Evolutionary conservation across 2,888 invertebrate genomes (phyloP), one percentile per base, ranked within the genome.

Genomic region (Perdita meconis): DNA sequence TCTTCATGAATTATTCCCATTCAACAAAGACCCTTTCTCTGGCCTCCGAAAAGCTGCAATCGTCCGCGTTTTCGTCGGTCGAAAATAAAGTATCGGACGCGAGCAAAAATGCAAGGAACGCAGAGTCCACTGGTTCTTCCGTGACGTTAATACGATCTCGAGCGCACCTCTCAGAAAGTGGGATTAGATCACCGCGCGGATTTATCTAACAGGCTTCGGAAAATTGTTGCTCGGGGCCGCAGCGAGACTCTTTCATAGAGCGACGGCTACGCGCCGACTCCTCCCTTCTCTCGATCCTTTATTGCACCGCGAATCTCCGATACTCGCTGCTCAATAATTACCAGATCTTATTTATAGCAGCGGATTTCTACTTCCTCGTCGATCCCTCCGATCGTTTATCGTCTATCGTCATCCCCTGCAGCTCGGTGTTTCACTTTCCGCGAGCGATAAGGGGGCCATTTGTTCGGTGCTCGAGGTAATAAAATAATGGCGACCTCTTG

Each of bases 151-250:
- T 5, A 34, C 38, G 19, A 26, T 24, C 26, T 38, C 13, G 53
- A 42, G 10, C 8, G 16, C 22, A n/a, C 36, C 34, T 6, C 34
- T 44, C 47, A 38, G 64, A 74, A 59, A 53, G 51, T 38, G 19
- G 40, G 55, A 69, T 78, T 65, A 76, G 78, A 75, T 78, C 69
- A 76, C 30, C 69, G 40, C 19, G 50, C n/a, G 60, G 56, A 76
- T 72, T 76, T 66, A 75, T 75, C 71, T 59, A 47, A 55, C 55
- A 26, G 34, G 12, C 57, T 74, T 59, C 22, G 59, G 60, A 70
- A 74, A 74, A 74, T 74, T 13, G 70, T 74, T 63, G 56, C 68
- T 51, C 42, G n/a, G 8, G 53, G 26, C 36, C n/a, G 34, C 68
- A 64, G 75, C 65, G 64, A 71, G 60, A 65, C 10, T 59, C 30